Evolutionary conservation across 1,140 invertebrate species (phyloP), one percentile per base, ranked within the genome.

Genomic region (Catajapyx aquilonaris): DNA sequence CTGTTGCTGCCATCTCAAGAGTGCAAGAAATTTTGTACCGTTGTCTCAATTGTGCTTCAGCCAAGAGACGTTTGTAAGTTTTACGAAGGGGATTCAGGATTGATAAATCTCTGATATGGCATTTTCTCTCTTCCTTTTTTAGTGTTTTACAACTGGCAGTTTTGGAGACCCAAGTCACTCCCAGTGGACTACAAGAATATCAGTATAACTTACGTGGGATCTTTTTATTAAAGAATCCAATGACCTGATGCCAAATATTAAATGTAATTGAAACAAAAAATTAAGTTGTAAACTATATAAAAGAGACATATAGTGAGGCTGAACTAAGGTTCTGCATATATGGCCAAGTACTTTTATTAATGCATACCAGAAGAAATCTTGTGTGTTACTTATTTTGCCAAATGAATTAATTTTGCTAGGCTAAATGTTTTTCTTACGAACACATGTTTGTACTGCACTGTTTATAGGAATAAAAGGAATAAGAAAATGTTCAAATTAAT

Each of bases 61-160:
- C 59, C 67, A 44, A 61, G 65, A 42, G 66, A 76, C 59, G 64
- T 75, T 48, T 64, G 76, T 80, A 66, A 69, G 73, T 68, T 49
- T n/a, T n/a, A n/a, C n/a, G n/a, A n/a, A n/a, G n/a, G n/a, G n/a
- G n/a, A n/a, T 38, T 31, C 43, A 19, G 42, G 3, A 39, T 17
- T 34, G 15, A 18, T 38, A 34, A 15, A 20, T 38, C 30, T 15
- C 5, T 31, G 22, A 21, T 22, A 5, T 20, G 4, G 7, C 32
- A 39, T 23, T 34, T 21, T 34, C 16, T 39, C 39, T 34, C 40
- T 39, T 42, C 46, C 50, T 46, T 58, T 52, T 52, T 49, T 42
- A 80, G 76, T 81, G 45, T 78, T 72, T 67, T 81, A 79, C 48
- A 81, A 80, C 52, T 81, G 77, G 76, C 78, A 77, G 69, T 81